A percentile compares a stretch with the other conserved stretches of the same genome.
Evolutionary conservation across 2,888 invertebrate species (phyloP).

Genomic region (Temnothorax rugatulus): DNA sequence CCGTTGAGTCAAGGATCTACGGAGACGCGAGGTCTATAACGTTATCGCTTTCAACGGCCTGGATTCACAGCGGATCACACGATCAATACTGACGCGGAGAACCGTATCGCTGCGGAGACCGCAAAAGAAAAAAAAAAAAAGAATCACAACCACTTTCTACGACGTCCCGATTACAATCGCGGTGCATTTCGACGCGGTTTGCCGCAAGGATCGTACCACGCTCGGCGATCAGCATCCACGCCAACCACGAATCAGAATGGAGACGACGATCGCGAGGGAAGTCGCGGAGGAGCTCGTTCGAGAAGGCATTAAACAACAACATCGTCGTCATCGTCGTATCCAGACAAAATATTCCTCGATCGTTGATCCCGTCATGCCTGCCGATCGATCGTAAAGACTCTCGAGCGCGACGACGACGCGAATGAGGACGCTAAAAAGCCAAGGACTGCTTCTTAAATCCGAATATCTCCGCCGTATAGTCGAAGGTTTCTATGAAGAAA

Average conservation of each 20-base stretch:
- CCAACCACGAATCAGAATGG: background rate
- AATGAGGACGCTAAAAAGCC: constrained; percentile 16
- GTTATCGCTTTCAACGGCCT: constrained; percentile 44
- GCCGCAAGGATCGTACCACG: constrained; percentile 56
- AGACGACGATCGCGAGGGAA: background rate
- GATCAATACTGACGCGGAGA: constrained; percentile 41
- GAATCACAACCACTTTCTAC: constrained; percentile 74
- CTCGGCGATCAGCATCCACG: constrained; percentile 53
- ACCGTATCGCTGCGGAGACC: constrained; percentile 31
- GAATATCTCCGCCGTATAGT: background rate
- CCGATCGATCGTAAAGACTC: constrained; percentile 25
- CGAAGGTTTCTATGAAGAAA: constrained; percentile 5
- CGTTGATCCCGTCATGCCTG: background rate
- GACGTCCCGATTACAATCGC: constrained; percentile 65
- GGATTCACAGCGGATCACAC: constrained; percentile 34
- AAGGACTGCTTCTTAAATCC: background rate
- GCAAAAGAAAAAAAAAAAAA: constrained; percentile 52
- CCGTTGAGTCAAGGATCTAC: background rate
- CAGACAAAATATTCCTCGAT: constrained; percentile 12
- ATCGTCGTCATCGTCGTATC: background rate
- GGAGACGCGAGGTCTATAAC: background rate
- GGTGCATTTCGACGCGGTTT: constrained; percentile 54
- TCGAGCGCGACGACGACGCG: background rate
- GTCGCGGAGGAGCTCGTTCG: background rate
- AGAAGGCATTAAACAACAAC: background rate